phyloP scores from a whole-genome alignment of 1,140 invertebrate genomes.

The Drosophila mauritiana region DNA sequence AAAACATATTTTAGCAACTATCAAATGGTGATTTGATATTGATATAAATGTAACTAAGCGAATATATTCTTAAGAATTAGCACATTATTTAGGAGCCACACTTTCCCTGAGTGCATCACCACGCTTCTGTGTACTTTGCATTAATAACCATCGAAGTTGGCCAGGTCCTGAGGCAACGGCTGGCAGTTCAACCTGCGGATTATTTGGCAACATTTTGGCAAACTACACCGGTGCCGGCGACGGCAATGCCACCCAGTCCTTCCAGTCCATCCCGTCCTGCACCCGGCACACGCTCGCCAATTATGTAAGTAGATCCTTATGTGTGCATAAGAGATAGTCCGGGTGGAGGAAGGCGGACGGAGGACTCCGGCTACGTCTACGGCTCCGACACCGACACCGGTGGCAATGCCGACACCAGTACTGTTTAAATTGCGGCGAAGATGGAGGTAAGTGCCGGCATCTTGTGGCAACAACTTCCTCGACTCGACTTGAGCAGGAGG shows the following conservation, averaged over 20 bases:
- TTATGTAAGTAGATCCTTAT: conserved; percentile 80
- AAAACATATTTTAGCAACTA: too few species aligned
- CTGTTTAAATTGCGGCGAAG: conserved; percentile 69
- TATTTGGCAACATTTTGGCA: conserved; percentile 56
- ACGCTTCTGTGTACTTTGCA: conserved; percentile 50
- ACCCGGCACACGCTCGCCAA: conserved; percentile 46
- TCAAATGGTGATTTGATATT: too few species aligned
- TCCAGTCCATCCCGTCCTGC: not conserved
- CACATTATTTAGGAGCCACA: too few species aligned
- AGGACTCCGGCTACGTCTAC: too few species aligned
- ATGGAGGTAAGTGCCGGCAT: conserved; percentile 59
- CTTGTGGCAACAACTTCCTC: conserved; percentile 54
- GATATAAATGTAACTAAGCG: too few species aligned
- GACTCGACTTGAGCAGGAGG: conserved; percentile 22
- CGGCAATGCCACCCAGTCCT: not conserved
- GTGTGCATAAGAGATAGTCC: conserved; percentile 70
- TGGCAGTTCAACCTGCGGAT: conserved; percentile 39
- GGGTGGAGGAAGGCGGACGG: conserved; percentile 14
- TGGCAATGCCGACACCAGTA: conserved; percentile 32
- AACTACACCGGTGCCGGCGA: conserved; percentile 33
- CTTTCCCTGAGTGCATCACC: conserved; percentile 17
- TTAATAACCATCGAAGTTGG: conserved; percentile 57
- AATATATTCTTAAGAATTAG: too few species aligned
- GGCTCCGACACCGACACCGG: conserved; percentile 6
- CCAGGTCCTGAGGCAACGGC: conserved; percentile 19